Evolutionary conservation across 2,888 invertebrate genomes (phyloP), one percentile per base, ranked within the genome.

Genomic region (Pristionchus exspectatus): DNA sequence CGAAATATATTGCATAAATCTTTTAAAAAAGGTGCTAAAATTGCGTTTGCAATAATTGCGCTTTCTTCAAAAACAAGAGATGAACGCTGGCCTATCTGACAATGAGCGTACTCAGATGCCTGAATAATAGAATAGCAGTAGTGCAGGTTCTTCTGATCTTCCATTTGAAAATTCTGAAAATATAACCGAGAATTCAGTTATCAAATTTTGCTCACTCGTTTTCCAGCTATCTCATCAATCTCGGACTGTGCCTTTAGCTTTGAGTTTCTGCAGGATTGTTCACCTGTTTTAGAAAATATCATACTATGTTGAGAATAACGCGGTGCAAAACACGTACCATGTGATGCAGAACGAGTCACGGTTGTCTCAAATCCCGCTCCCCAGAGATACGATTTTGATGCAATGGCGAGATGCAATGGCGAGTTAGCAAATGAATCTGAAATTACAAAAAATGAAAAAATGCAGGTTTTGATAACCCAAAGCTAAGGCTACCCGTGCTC

Each of bases 281-380:
- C 10, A 84, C 30, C 56, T 50, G 44, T 50, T 3, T 7, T 38
- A 30, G 27, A 69, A 69, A 69, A 9, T 38, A n/a, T 27, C 7
- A n/a, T 69, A n/a, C 2, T n/a, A 12, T 1, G 12, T 69, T 12
- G n/a, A 4, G 9, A 69, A 69, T 27, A 27, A 27, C 27, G n/a
- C 12, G 5, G n/a, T 0, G 27, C 27, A 10, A 12, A 7, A 2
- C 10, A 2, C 27, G 24, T 12, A 74, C 72, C 72, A 74, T 74
- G 33, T 63, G 16, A 33, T 85, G 85, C 24, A 85, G 24, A 18
- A 27, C 27, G 63, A 86, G 86, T 86, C 18, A 86, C 66, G 0
- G 86, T 86, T 12, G 66, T 86, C 44, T 86, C 86, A 24, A 86
- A 86, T 24, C 86, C 86, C 33, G 86, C 86, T 10, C 38, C 33